Evolutionary conservation across 2,113 vertebrate species (phyloP), one percentile per base, ranked within the genome.

Genomic region (Crypturellus undulatus): DNA sequence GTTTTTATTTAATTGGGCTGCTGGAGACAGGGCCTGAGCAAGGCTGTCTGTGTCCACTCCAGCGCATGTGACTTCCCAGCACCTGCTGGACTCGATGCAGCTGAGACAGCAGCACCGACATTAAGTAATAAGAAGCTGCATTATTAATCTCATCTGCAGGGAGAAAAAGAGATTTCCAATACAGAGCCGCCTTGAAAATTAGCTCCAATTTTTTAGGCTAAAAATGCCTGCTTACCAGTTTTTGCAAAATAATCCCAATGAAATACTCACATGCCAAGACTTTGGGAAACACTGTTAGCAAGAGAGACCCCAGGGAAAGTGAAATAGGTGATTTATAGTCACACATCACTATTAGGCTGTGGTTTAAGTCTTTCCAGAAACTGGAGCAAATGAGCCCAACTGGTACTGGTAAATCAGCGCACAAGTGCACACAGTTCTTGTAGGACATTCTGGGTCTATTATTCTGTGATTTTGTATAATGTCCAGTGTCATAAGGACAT

Each of bases 1-100:
- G 59, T 65, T 92, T 91, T 84, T 72, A 77, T 84, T 82, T 85
- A 93, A 92, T 72, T 38, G 68, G 79, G 63, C 54, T 81, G 65
- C 17, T 91, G 69, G 68, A 90, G 81, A 76, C 40, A 60, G 87
- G 64, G 24, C 42, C 49, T 75, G n/a, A 6, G 45, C 1, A 3
- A 56, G 56, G 38, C 52, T 82, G 12, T 9, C 71, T 7, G 19
- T 68, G 83, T 38, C 71, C 69, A 81, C 60, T 42, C 72, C 65
- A 52, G 65, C 34, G 30, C 63, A 38, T 0, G 4, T 36, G 80
- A 24, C 60, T 93, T 89, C 64, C 84, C 54, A 84, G 91, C 82
- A 83, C 64, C 77, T 15, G 45, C 36, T 47, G 38, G 72, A 69
- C 76, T 51, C 25, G 22, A 32, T 56, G 2, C 59, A 79, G 93